These are phyloP conservation scores for Drosophila burlai DNA, from an alignment of 1,140 invertebrate species.

Conservation along the genomic window DNA sequence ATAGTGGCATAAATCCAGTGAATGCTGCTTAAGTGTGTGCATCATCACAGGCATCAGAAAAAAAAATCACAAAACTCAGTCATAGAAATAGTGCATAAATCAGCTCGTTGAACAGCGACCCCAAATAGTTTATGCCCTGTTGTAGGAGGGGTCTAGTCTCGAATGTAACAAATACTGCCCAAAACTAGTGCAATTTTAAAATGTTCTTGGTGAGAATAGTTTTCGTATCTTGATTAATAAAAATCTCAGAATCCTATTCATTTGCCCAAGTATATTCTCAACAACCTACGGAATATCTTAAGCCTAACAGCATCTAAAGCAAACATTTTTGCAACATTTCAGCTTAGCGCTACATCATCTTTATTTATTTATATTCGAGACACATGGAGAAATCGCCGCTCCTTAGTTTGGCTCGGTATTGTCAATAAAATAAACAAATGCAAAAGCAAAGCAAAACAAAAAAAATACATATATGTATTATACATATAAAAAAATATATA, in stretches of 20 bases:
- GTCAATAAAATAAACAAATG: constrained; percentile 51
- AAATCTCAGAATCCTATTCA: too few relatives aligned
- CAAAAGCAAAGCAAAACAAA: constrained; percentile 3
- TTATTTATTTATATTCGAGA: constrained; percentile 27
- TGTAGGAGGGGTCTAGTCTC: not conserved
- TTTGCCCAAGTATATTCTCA: not conserved
- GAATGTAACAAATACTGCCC: not conserved
- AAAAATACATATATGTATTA: not conserved
- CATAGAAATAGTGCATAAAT: constrained; percentile 60
- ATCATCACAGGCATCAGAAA: constrained; percentile 14
- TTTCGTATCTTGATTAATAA: too few relatives aligned
- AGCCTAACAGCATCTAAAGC: constrained; percentile 8
- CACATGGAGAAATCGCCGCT: constrained; percentile 19
- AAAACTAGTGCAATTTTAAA: constrained; percentile 12
- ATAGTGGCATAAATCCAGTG: constrained; percentile 50
- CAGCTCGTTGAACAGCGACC: too few relatives aligned
- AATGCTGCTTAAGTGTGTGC: constrained; percentile 27
- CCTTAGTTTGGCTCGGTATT: constrained; percentile 44
- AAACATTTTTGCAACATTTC: constrained; percentile 36
- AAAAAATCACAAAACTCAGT: constrained; percentile 40
- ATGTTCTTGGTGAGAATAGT: constrained; percentile 7
- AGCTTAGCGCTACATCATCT: constrained; percentile 23
- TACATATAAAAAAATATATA: not conserved
- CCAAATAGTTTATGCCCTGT: constrained; percentile 52
- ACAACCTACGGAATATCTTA: constrained; percentile 13